Base-by-base conservation (phyloP, 2,888 invertebrate species). In the Drosophila limbata region DNA sequence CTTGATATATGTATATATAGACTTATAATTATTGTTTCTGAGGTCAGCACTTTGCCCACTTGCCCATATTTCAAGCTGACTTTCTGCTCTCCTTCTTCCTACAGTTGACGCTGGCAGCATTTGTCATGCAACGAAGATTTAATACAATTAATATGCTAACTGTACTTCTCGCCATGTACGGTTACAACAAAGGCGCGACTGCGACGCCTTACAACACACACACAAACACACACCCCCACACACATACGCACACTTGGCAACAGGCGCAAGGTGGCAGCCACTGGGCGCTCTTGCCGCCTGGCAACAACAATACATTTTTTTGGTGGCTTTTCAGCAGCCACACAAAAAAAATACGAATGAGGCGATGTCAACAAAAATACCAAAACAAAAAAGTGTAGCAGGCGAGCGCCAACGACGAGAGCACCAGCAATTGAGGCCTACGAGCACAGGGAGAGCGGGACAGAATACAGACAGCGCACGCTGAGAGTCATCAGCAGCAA, bases 311-410 rank as follows among this genome's bases (percentile, higher is more conserved):
- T 11, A 44, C 11, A 39, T 57, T 65, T 73, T 81, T 78, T 75
- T 68, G 64, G 52, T 47, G 55, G 74, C 72, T 17, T 48, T 48
- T 48, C 48, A 31, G 11, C 31, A 33, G 48, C 28, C 28, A 45
- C 47, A 74, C 64, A 63, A 64, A 64, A 62, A 65, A 62, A 62
- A 74, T 74, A 75, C 90, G 91, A 91, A 91, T 84, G 88, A 91
- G 85, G 65, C 86, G 91, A 91, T 91, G 91, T 91, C 91, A 91
- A 91, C 91, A 91, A 91, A 91, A 91, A 79, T 85, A 74, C 77
- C 79, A 88, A 91, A 91, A 91, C 84, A 88, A 86, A 79, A 88
- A 84, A 79, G 47, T 60, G 28, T 9, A 51, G 21, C 51, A 15
- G 44, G 28, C 21, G 60, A 60, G 65, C 61, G 75, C 31, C 15